Percentiles rank a stretch among this genome's conserved stretches.
phyloP scores from a whole-genome alignment of 2,888 invertebrate genomes.

The Tetramorium bicarinatum region DNA sequence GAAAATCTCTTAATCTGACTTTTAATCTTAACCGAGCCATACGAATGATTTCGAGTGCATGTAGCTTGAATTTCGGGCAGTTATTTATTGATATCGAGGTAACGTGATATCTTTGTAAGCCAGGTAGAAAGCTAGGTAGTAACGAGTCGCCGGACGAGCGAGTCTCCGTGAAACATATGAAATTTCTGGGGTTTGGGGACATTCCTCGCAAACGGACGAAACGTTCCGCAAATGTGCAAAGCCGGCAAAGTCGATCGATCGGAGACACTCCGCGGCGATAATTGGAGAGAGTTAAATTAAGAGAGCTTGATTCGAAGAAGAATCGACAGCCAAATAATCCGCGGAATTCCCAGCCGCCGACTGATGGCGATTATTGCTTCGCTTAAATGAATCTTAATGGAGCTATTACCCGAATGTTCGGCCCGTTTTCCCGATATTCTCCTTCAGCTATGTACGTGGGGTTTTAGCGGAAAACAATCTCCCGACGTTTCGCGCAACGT shows the following conservation, averaged over 20 bases:
- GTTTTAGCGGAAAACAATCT: background rate
- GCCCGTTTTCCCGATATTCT: conserved; percentile 11
- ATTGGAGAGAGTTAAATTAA: conserved; percentile 46
- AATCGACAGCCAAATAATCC: conserved; percentile 32
- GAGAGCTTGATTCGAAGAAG: conserved; percentile 21
- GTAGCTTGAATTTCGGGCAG: background rate
- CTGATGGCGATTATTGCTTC: conserved; percentile 18
- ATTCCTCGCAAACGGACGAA: background rate
- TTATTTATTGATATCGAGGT: background rate
- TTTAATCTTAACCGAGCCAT: too few relatives aligned
- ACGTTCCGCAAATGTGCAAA: background rate
- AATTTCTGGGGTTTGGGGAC: background rate
- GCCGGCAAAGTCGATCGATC: conserved; percentile 11
- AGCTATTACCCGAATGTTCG: conserved; percentile 11
- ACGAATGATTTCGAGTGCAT: background rate
- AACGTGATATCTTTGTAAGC: background rate
- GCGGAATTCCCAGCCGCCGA: conserved; percentile 12
- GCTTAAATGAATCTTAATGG: conserved; percentile 33
- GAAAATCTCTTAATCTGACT: background rate
- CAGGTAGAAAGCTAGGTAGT: background rate
- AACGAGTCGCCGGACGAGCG: background rate
- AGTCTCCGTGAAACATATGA: background rate
- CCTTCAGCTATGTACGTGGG: background rate
- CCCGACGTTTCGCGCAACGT: background rate
- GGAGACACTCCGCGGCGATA: conserved; percentile 15